phyloP scores from a whole-genome alignment of 2,888 invertebrate species.

The Bombylius major region DNA sequence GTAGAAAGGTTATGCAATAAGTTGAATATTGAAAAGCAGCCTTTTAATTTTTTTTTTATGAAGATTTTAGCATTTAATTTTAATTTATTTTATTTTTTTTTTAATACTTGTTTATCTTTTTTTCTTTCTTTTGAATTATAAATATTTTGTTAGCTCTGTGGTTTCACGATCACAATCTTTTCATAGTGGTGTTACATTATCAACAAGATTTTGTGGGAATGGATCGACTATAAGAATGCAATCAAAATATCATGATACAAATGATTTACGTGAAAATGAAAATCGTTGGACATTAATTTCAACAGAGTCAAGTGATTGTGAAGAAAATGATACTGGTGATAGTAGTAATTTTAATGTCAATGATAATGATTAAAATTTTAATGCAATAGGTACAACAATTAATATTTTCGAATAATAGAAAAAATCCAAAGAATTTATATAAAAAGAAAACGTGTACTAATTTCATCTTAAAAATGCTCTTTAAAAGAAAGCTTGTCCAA shows the following conservation, averaged over 20 bases:
- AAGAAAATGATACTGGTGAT: conserved; percentile 10
- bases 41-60: too few relatives aligned
- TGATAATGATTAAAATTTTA: too few relatives aligned
- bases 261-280: conserved; percentile 6
- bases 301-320: conserved; percentile 20
- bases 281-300: conserved; percentile 20
- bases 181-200: conserved; percentile 36
- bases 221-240: neutral
- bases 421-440: too few relatives aligned
- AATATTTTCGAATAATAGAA: too few relatives aligned
- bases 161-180: conserved; percentile 50
- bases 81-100: neutral
- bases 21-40: too few relatives aligned
- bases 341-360: too few relatives aligned
- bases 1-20: too few relatives aligned
- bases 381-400: too few relatives aligned
- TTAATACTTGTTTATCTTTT: neutral
- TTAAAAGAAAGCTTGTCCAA: too few relatives aligned
- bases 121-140: conserved; percentile 1
- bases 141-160: conserved; percentile 33
- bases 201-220: neutral
- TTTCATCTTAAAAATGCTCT: too few relatives aligned
- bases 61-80: neutral
- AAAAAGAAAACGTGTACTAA: too few relatives aligned
- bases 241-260: neutral